A percentile compares a stretch with the other conserved stretches of the same genome.
Evolutionary conservation across 2,113 vertebrate species (phyloP).

Genomic region (Mobula birostris): DNA sequence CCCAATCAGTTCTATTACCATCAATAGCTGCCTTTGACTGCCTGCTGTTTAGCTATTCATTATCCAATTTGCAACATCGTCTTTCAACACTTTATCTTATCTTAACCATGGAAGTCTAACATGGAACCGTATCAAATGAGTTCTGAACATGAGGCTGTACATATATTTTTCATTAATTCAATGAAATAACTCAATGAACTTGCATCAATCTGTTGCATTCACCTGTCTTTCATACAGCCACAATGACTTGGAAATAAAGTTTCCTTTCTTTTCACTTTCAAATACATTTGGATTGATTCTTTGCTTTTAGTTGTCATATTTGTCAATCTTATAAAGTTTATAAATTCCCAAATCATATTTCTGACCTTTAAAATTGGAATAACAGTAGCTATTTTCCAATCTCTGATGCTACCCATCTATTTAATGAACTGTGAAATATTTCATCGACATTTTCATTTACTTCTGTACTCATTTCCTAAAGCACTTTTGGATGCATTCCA

Average conservation of each 20-base stretch:
- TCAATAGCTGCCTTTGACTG: too few relatives aligned
- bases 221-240: constrained; percentile 1
- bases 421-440: constrained; percentile 36
- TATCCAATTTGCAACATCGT: not conserved
- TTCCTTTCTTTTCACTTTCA: not conserved
- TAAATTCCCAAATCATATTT: constrained; percentile 3
- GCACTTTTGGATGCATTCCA: constrained; percentile 37
- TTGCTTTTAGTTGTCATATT: not conserved
- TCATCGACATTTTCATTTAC: not conserved
- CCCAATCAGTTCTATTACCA: not conserved
- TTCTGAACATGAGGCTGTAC: not conserved
- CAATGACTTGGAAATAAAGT: not conserved
- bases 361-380: constrained; percentile 33
- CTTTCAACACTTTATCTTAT: not conserved
- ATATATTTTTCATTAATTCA: not conserved
- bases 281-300: not conserved
- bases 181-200: not conserved
- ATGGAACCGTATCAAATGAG: not conserved
- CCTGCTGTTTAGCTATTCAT: not conserved
- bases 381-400: constrained; percentile 23
- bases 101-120: not conserved
- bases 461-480: constrained; percentile 26
- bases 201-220: not conserved
- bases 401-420: not conserved
- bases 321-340: constrained; percentile 7